Evolutionary conservation across 2,797 vertebrate genomes (phyloP).

Genomic region (Peromyscus eremicus): DNA sequence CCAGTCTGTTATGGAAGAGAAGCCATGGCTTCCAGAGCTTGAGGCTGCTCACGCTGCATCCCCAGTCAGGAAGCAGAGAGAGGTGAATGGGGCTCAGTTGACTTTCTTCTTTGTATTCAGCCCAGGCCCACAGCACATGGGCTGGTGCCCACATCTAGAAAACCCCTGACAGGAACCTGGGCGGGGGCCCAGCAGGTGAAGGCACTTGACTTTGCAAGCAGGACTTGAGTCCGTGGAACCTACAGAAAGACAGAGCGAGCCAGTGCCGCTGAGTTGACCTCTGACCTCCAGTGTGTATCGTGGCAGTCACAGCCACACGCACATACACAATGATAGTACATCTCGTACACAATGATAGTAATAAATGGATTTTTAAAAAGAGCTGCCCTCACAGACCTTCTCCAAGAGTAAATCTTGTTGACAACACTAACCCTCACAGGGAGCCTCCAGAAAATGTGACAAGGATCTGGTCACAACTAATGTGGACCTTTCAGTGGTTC

Average conservation of each 20-base stretch:
- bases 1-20: not conserved
- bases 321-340: not conserved
- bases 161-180: not conserved
- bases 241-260: no score
- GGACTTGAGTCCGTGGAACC: not conserved
- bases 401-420: not conserved
- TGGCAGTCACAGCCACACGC: not conserved
- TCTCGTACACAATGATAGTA: not conserved
- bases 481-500: accelerated
- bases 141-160: not conserved
- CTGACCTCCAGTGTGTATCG: not conserved
- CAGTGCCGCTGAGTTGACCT: not conserved
- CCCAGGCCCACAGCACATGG: not conserved
- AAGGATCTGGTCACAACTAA: not conserved
- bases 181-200: not conserved
- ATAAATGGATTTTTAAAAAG: not conserved
- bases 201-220: not conserved
- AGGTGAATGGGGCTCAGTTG: not conserved
- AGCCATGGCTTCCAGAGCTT: not conserved
- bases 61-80: not conserved
- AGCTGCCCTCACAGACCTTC: not conserved
- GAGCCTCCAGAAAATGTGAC: not conserved
- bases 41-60: no score
- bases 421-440: not conserved
- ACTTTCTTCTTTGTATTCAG: not conserved